A percentile compares a stretch with the other conserved stretches of the same genome.
Evolutionary conservation across 2,797 vertebrate genomes (phyloP).

Genomic region (Babyrousa celebensis): DNA sequence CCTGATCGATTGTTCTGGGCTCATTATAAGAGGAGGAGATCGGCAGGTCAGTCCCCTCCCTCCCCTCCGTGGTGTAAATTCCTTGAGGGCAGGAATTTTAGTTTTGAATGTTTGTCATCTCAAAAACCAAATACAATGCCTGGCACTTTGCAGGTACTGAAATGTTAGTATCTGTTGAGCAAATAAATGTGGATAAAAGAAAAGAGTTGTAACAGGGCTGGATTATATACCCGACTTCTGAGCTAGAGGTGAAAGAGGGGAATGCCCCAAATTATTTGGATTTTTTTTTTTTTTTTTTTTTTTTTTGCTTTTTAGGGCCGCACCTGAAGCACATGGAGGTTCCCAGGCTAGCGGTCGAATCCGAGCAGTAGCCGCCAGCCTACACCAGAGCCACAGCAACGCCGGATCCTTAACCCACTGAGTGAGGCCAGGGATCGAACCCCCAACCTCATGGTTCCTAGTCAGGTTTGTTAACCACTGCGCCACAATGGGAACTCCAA

Average conservation of each 20-base stretch:
- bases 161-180: slow-evolving; percentile 50
- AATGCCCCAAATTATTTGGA: neutral
- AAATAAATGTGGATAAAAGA: slow-evolving; percentile 39
- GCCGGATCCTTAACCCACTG: too few relatives aligned
- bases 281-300: too few relatives aligned
- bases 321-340: too few relatives aligned
- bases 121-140: neutral
- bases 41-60: neutral
- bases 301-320: too few relatives aligned
- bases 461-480: too few relatives aligned
- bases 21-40: neutral
- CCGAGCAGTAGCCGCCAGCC: too few relatives aligned
- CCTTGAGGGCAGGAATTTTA: neutral
- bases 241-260: neutral
- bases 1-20: neutral
- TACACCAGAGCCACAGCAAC: too few relatives aligned
- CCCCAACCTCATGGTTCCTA: too few relatives aligned
- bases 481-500: too few relatives aligned
- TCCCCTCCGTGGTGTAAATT: neutral
- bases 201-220: neutral
- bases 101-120: slow-evolving; percentile 31
- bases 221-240: neutral
- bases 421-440: too few relatives aligned
- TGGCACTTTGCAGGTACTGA: slow-evolving; percentile 19
- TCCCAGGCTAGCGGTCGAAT: too few relatives aligned